Percentiles rank a stretch among this genome's conserved stretches.
phyloP scores from a whole-genome alignment of 1,140 invertebrate genomes.

The Drosophila parabipectinata region DNA sequence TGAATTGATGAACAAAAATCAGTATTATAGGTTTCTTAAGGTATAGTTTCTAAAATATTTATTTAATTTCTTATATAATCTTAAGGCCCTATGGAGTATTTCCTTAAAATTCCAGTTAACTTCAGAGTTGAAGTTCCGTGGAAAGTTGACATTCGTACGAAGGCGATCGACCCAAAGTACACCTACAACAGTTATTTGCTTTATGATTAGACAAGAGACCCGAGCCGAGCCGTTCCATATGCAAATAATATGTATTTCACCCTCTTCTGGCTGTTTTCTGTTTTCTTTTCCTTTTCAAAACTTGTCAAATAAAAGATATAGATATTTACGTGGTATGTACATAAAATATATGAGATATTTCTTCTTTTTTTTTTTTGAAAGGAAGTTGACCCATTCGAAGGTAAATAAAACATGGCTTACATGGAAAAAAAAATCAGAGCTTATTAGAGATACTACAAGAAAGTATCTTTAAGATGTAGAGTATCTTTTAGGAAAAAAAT shows the following conservation, averaged over 20 bases:
- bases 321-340: slow-evolving; percentile 5
- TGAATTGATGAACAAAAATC: slow-evolving; percentile 7
- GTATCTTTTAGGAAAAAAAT: not conserved
- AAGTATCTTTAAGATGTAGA: no score
- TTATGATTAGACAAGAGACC: slow-evolving; percentile 67
- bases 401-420: slow-evolving; percentile 13
- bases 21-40: not conserved
- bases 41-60: not conserved
- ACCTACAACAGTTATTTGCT: slow-evolving; percentile 59
- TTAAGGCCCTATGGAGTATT: not conserved
- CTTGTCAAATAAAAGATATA: slow-evolving; percentile 37
- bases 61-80: not conserved
- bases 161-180: slow-evolving; percentile 34
- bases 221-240: slow-evolving; percentile 50
- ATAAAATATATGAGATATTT: not conserved
- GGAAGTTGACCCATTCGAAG: slow-evolving; percentile 31
- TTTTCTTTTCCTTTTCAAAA: slow-evolving; percentile 2
- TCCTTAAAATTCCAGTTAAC: slow-evolving; percentile 18
- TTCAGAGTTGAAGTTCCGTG: slow-evolving; percentile 8
- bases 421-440: not conserved
- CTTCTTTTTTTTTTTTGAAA: not conserved
- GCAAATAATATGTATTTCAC: slow-evolving; percentile 46
- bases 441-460: not conserved
- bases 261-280: slow-evolving; percentile 25
- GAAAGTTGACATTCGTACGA: slow-evolving; percentile 36